Conservation (phyloP, 2,113 vertebrate species). For the Trinectes maculatus region DNA sequence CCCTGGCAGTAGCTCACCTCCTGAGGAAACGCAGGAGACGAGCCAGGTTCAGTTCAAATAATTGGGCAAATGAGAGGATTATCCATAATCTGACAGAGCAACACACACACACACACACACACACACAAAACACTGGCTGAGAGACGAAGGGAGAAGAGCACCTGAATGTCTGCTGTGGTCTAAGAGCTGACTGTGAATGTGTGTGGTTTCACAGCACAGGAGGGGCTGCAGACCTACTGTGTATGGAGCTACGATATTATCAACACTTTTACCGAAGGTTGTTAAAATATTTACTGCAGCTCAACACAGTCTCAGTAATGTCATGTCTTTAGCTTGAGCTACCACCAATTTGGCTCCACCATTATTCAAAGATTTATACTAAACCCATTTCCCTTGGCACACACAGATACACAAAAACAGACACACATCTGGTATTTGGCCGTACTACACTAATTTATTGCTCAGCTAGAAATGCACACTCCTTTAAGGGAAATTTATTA, state of each 20-base stretch:
- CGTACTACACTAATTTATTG: slow-evolving; percentile 58
- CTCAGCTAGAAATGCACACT: slow-evolving; percentile 12
- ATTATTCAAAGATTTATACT: slow-evolving; percentile 41
- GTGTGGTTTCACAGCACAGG: not conserved
- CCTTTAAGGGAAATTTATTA: slow-evolving; percentile 60
- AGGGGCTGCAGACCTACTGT: slow-evolving; percentile 3
- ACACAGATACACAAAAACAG: slow-evolving; percentile 30
- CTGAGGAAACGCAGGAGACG: slow-evolving; percentile 71
- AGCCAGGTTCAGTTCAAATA: slow-evolving; percentile 37
- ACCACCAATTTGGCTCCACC: slow-evolving; percentile 10
- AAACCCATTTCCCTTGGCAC: slow-evolving; percentile 28
- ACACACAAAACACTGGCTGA: not conserved
- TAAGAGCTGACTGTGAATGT: slow-evolving; percentile 19
- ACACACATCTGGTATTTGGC: slow-evolving; percentile 50
- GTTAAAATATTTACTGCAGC: slow-evolving; percentile 60
- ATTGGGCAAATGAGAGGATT: slow-evolving; percentile 31
- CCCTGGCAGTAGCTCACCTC: slow-evolving; percentile 95
- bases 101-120: not conserved
- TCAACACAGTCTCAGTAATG: slow-evolving; percentile 14
- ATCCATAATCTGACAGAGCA: slow-evolving; percentile 53
- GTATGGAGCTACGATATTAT: slow-evolving; percentile 8
- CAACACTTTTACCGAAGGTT: slow-evolving; percentile 32
- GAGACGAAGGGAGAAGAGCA: slow-evolving; percentile 16
- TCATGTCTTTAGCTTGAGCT: slow-evolving; percentile 22
- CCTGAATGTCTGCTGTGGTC: slow-evolving; percentile 59